These are phyloP conservation scores for Amblyopsis rosae DNA, from an alignment of 2,113 vertebrate genomes.

Conservation along the genomic window DNA sequence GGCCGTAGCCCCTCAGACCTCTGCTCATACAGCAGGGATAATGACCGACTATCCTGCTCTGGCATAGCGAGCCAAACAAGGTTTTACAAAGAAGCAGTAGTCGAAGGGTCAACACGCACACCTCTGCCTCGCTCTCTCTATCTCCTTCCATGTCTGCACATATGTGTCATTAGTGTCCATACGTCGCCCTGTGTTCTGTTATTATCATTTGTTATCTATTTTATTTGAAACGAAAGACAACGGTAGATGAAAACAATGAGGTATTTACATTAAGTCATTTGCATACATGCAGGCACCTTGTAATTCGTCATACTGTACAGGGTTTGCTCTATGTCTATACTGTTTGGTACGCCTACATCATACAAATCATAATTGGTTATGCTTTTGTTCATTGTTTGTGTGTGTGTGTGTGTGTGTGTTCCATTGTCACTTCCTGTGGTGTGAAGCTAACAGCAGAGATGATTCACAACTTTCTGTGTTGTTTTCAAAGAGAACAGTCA, in stretches of 20 bases:
- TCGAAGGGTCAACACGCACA: constrained; percentile 46
- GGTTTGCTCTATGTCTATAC: constrained; percentile 3
- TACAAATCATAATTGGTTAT: background rate
- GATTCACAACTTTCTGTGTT: constrained; percentile 66
- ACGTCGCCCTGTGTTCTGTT: no score
- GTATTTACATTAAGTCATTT: no score
- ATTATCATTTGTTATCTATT: no score
- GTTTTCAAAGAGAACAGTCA: constrained; percentile 55
- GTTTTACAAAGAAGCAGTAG: constrained; percentile 40
- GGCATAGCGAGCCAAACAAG: constrained; percentile 46
- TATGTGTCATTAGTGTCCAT: no score
- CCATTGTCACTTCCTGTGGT: constrained; percentile 65
- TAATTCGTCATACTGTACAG: no score
- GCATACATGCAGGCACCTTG: no score
- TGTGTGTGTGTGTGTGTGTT: constrained; percentile 31
- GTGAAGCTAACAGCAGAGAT: constrained; percentile 50
- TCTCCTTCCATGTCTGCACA: constrained; percentile 1
- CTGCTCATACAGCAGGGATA: constrained; percentile 55
- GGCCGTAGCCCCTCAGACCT: constrained; percentile 47
- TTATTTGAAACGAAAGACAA: no score
- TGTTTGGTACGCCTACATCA: background rate
- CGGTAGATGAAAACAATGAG: no score
- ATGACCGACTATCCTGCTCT: constrained; percentile 56
- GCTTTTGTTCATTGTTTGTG: background rate
- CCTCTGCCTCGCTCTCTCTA: background rate